Conservation (phyloP, 2,113 vertebrate species). For the Varanus salvator region DNA sequence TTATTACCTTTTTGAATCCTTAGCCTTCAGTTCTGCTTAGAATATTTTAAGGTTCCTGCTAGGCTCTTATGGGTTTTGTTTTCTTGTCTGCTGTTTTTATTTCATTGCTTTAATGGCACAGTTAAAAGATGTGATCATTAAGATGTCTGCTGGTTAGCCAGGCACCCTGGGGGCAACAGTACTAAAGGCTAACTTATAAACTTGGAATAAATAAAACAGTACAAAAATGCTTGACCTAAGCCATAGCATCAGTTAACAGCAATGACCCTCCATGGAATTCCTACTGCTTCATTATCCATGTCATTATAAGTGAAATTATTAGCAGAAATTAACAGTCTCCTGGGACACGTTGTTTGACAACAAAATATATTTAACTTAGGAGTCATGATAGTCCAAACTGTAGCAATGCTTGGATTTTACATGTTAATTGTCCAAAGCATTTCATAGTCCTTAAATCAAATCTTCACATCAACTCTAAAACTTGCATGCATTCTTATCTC, state of each 20-base stretch:
- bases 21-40: not conserved
- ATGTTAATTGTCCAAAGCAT: not conserved
- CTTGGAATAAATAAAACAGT: not conserved
- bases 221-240: not conserved
- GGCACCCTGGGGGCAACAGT: not conserved
- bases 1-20: not conserved
- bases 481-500: not conserved
- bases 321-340: not conserved
- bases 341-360: not conserved
- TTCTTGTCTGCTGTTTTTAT: not conserved
- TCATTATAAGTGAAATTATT: not conserved
- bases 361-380: not conserved
- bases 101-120: not conserved
- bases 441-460: not conserved
- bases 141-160: not conserved
- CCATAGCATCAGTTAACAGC: not conserved
- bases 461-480: not conserved
- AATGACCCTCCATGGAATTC: not conserved
- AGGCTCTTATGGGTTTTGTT: not conserved
- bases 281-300: not conserved
- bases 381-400: not conserved
- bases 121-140: not conserved
- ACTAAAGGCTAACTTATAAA: not conserved
- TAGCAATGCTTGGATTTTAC: not conserved
- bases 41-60: not conserved